These are phyloP conservation scores for Myzus persicae DNA, from an alignment of 1,140 invertebrate genomes.

Conservation along the genomic window DNA sequence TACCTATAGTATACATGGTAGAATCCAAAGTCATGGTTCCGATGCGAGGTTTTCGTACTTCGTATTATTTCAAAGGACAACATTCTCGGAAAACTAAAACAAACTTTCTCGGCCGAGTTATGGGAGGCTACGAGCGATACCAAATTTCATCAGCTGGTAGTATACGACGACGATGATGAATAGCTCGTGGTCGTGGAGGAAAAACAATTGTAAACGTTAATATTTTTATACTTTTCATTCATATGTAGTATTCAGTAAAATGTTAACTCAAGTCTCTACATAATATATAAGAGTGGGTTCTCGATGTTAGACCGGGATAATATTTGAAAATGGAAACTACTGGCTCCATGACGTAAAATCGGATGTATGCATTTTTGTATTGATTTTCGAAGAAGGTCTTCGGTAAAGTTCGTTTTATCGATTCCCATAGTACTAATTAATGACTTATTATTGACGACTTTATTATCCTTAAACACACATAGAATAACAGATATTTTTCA, in stretches of 20 bases:
- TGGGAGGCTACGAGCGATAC: not conserved
- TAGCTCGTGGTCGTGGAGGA: not conserved
- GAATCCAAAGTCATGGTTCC: not conserved
- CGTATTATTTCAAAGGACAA: not conserved
- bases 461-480: too few relatives aligned
- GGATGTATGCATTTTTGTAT: not conserved
- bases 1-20: not conserved
- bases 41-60: not conserved
- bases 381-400: not conserved
- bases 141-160: not conserved
- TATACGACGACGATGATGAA: not conserved
- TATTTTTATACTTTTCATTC: not conserved
- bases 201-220: not conserved
- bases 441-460: too few relatives aligned
- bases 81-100: not conserved
- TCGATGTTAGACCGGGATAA: not conserved
- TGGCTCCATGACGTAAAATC: not conserved
- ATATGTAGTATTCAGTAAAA: not conserved
- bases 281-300: too few relatives aligned
- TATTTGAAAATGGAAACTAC: not conserved
- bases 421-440: too few relatives aligned
- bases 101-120: not conserved
- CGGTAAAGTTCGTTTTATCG: too few relatives aligned
- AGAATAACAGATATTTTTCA: too few relatives aligned
- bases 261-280: not conserved